These are phyloP conservation scores for Atherinosoma microstoma DNA, from an alignment of 2,797 vertebrate genomes.

Conservation along the genomic window DNA sequence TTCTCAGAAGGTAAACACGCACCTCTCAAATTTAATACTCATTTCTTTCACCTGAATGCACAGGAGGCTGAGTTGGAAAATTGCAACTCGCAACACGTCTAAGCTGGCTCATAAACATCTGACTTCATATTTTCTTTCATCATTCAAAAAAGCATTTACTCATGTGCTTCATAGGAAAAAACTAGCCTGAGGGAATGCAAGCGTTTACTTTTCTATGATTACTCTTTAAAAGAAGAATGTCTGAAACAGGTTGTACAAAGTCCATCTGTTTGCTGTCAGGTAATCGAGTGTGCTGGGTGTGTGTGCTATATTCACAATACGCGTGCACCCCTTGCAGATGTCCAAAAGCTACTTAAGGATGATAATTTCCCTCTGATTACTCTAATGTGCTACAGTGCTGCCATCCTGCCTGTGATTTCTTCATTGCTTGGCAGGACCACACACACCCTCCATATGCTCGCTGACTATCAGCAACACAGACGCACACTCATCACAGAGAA, in stretches of 20 bases:
- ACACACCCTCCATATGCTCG: conserved; percentile 72
- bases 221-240: conserved; percentile 56
- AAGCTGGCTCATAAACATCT: conserved; percentile 38
- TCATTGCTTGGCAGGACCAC: conserved; percentile 72
- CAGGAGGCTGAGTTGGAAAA: conserved; percentile 10
- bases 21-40: conserved; percentile 24
- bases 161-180: conserved; percentile 37
- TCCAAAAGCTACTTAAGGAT: conserved; percentile 75
- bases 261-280: conserved; percentile 75
- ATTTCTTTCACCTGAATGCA: conserved; percentile 19
- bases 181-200: conserved; percentile 20
- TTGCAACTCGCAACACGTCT: conserved; percentile 15
- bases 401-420: conserved; percentile 67
- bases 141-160: conserved; percentile 29
- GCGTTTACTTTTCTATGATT: conserved; percentile 54
- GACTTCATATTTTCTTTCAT: conserved; percentile 48
- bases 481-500: conserved; percentile 54
- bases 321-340: conserved; percentile 61
- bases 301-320: conserved; percentile 39
- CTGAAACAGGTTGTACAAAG: conserved; percentile 50
- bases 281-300: conserved; percentile 33
- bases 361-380: conserved; percentile 78
- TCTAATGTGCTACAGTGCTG: conserved; percentile 67
- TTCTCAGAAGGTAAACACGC: conserved; percentile 26
- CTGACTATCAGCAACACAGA: conserved; percentile 59